Conservation (phyloP, 2,797 vertebrate genomes). For the Paguma larvata region DNA sequence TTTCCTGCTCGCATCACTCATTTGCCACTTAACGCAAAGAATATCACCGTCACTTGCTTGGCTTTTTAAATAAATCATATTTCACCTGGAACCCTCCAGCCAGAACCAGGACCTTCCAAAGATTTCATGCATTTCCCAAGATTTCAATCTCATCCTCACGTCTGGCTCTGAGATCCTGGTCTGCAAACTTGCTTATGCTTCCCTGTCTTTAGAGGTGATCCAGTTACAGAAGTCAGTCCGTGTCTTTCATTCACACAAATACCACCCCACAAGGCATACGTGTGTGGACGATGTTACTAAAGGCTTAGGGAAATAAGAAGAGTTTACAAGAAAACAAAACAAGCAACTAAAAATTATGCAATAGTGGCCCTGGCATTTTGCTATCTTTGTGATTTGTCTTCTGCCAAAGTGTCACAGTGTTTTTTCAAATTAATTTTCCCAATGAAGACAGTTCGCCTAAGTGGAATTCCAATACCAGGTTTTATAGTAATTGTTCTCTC, state of each 20-base stretch:
- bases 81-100: neutral
- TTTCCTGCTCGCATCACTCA: neutral
- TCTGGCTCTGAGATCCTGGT: neutral
- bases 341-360: neutral
- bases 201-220: neutral
- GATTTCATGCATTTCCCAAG: neutral
- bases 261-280: neutral
- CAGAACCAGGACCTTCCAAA: neutral
- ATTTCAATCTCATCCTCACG: neutral
- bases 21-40: neutral
- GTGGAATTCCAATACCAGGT: neutral
- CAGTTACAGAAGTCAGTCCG: neutral
- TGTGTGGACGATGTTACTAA: neutral
- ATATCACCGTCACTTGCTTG: neutral
- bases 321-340: constrained; percentile 17
- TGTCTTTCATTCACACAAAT: constrained; percentile 34
- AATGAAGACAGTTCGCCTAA: neutral
- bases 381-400: neutral
- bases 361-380: neutral
- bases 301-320: neutral
- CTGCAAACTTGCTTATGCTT: neutral
- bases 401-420: neutral
- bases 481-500: neutral
- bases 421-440: neutral
- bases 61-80: neutral